Evolutionary conservation across 2,113 vertebrate genomes (phyloP).

Genomic region (Dasyprocta punctata): DNA sequence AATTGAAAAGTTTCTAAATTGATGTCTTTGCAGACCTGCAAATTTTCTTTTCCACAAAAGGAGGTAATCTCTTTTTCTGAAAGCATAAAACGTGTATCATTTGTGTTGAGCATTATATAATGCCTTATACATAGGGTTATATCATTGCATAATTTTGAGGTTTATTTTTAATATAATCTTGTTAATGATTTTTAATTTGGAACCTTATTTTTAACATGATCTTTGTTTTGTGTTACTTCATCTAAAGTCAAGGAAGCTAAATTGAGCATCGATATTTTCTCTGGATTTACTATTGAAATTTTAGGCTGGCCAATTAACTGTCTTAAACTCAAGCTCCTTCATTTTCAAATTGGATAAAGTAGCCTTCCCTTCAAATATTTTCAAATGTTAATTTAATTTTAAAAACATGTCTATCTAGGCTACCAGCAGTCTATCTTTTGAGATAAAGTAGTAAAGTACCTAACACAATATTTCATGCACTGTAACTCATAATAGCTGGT

Average conservation of each 20-base stretch:
- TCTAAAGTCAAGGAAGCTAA: neutral
- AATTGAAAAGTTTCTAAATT: slow-evolving; percentile 46
- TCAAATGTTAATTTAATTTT: slow-evolving; percentile 41
- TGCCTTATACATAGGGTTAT: neutral
- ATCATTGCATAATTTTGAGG: neutral
- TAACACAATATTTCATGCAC: neutral
- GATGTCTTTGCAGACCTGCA: neutral
- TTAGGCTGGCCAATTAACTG: neutral
- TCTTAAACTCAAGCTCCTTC: neutral
- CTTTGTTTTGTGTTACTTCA: neutral
- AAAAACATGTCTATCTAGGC: neutral
- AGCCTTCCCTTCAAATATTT: slow-evolving; percentile 29
- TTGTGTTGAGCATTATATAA: neutral
- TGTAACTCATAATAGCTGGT: neutral
- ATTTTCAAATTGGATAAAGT: neutral
- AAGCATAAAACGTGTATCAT: neutral
- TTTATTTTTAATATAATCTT: neutral
- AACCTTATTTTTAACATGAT: slow-evolving; percentile 6
- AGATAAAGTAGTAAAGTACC: neutral
- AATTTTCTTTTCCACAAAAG: neutral
- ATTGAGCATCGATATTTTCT: neutral
- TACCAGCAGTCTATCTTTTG: neutral
- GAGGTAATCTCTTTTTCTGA: neutral
- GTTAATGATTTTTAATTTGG: neutral
- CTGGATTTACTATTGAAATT: neutral